Evolutionary conservation across 2,113 vertebrate genomes (phyloP).

Genomic region (Saimiri boliviensis): DNA sequence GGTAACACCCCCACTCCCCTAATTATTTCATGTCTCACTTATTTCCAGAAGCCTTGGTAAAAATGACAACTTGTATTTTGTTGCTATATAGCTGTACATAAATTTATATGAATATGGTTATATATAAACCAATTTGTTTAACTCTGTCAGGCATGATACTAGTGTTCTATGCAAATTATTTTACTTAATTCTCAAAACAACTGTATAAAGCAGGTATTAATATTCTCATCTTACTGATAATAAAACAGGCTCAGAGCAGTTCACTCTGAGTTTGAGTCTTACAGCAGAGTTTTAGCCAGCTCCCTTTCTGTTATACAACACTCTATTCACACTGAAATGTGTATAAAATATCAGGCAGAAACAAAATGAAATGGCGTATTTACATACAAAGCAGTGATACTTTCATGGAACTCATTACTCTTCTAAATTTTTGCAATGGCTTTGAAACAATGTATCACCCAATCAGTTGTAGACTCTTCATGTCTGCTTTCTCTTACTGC

Average conservation of each 20-base stretch:
- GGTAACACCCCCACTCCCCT: not conserved
- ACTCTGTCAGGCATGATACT: not conserved
- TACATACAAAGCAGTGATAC: not conserved
- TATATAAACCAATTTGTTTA: not conserved
- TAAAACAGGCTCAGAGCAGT: not conserved
- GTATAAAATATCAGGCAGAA: not conserved
- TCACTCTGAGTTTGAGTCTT: not conserved
- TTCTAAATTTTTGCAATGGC: not conserved
- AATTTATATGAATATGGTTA: not conserved
- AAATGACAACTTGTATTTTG: not conserved
- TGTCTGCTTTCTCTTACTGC: not conserved
- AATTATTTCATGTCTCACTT: not conserved
- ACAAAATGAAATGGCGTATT: not conserved
- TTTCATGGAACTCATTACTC: not conserved
- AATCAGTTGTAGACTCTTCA: not conserved
- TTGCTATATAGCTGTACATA: not conserved
- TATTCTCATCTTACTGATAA: not conserved
- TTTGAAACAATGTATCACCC: not conserved
- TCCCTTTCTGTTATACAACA: not conserved
- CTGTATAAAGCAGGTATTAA: not conserved
- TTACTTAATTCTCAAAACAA: not conserved
- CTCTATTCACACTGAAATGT: not conserved
- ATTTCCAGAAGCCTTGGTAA: not conserved
- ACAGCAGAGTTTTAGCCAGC: not conserved
- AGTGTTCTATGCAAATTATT: not conserved